Base-by-base conservation (phyloP, 2,888 invertebrate species). In the Lamproptera curius region DNA sequence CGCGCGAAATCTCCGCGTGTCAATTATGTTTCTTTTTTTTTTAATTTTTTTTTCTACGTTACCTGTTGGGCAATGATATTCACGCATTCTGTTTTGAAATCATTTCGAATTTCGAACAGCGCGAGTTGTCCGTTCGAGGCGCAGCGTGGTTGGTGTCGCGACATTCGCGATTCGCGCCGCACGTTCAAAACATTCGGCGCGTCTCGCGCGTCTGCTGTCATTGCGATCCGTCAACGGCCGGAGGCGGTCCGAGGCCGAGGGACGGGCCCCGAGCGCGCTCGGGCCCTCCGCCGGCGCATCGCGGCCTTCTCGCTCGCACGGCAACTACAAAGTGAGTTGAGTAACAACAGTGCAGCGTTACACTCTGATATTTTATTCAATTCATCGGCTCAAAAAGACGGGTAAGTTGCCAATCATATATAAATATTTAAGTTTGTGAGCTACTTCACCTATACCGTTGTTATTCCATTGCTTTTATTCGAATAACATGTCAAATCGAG, bases 111-210 rank as follows among this genome's bases (percentile, higher is more conserved):
- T 34, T 28, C 9, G 28, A 2, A 13, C n/a, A n/a, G 31, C 13
- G n/a, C n/a, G n/a, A n/a, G n/a, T n/a, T n/a, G n/a, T 31, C 4
- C 31, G 31, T 31, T 31, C 31, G 31, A 3, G 28, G 11, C 31
- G 13, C 8, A 36, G 44, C 50, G 36, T 45, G 40, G 15, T 31
- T 35, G 14, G 11, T 31, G 31, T 10, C 20, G 39, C 67, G 64
- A 63, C 61, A 67, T 62, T 62, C 58, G 58, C 50, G 53, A 59
- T 68, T 74, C 72, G 71, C 80, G 74, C 75, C 72, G 64, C 75
- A 73, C 77, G 77, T 76, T 67, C 65, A 61, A 57, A 59, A 65
- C 76, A 70, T 70, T 61, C 68, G 69, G 68, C 76, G 79, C 74
- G 68, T 69, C 59, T 66, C 63, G 70, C 73, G 74, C 76, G 73